phyloP scores from a whole-genome alignment of 2,797 vertebrate genomes.

The Bucorvus abyssinicus region DNA sequence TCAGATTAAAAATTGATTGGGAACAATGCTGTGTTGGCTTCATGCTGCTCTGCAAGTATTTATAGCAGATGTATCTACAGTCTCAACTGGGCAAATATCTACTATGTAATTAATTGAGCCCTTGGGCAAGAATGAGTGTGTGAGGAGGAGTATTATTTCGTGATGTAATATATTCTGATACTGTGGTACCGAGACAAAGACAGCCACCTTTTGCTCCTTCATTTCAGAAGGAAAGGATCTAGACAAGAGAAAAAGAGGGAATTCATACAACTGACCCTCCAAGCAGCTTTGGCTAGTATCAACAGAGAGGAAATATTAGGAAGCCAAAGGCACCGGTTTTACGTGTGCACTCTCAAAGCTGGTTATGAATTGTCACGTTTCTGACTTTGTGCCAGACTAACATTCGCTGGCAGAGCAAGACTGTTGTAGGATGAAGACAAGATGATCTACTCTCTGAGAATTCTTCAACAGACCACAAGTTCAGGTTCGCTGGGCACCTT shows the following conservation, averaged over 20 bases:
- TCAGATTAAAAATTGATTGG: background rate
- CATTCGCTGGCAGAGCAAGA: background rate
- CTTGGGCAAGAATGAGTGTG: background rate
- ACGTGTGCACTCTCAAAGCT: background rate
- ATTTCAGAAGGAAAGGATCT: background rate
- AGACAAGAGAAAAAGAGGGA: background rate
- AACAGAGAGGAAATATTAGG: background rate
- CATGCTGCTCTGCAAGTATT: background rate
- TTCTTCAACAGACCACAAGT: background rate
- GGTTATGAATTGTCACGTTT: background rate
- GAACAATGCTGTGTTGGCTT: background rate
- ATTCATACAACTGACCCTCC: background rate
- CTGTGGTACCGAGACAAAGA: background rate
- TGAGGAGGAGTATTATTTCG: background rate
- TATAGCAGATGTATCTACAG: background rate
- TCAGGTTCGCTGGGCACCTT: background rate
- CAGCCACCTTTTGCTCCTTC: background rate
- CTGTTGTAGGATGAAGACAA: background rate
- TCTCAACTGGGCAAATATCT: background rate
- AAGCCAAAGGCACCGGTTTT: background rate
- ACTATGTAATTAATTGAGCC: background rate
- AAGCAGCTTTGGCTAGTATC: background rate
- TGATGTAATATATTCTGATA: background rate
- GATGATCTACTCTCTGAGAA: rapidly evolving
- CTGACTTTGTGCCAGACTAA: background rate